These are phyloP conservation scores for Liodrosophila aerea DNA, from an alignment of 2,888 invertebrate species.

Conservation along the genomic window DNA sequence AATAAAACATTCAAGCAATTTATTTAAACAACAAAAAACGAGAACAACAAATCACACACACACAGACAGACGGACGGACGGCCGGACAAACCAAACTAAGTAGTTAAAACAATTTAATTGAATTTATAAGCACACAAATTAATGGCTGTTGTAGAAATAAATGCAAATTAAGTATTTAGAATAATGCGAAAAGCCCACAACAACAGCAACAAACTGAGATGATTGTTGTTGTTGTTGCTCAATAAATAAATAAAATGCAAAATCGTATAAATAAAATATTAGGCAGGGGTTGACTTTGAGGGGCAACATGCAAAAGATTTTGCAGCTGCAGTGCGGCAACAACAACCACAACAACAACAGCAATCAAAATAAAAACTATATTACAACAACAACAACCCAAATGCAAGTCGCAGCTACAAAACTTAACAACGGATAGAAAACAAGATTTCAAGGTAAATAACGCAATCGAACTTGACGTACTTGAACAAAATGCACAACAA, in stretches of 20 bases:
- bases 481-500: slow-evolving; percentile 72
- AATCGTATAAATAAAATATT: slow-evolving; percentile 67
- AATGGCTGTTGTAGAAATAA: slow-evolving; percentile 62
- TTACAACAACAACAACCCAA: slow-evolving; percentile 28
- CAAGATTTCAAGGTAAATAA: slow-evolving; percentile 78
- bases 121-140: slow-evolving; percentile 71
- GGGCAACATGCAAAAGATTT: slow-evolving; percentile 67
- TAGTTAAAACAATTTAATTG: slow-evolving; percentile 69
- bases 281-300: slow-evolving; percentile 32
- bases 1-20: slow-evolving; percentile 68
- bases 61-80: slow-evolving; percentile 2
- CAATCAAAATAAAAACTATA: slow-evolving; percentile 18
- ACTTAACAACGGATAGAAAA: slow-evolving; percentile 76
- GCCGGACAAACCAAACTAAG: slow-evolving; percentile 44
- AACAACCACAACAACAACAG: slow-evolving; percentile 20
- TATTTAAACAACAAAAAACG: slow-evolving; percentile 34
- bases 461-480: slow-evolving; percentile 78
- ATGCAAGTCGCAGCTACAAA: slow-evolving; percentile 54
- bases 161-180: slow-evolving; percentile 74
- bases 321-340: slow-evolving; percentile 63
- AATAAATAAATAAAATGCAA: slow-evolving; percentile 67
- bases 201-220: slow-evolving; percentile 44
- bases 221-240: slow-evolving; percentile 61
- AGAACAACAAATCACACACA: slow-evolving; percentile 51
- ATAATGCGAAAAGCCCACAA: slow-evolving; percentile 54